Base-by-base conservation (phyloP, 2,113 vertebrate genomes). In the Etheostoma spectabile region DNA sequence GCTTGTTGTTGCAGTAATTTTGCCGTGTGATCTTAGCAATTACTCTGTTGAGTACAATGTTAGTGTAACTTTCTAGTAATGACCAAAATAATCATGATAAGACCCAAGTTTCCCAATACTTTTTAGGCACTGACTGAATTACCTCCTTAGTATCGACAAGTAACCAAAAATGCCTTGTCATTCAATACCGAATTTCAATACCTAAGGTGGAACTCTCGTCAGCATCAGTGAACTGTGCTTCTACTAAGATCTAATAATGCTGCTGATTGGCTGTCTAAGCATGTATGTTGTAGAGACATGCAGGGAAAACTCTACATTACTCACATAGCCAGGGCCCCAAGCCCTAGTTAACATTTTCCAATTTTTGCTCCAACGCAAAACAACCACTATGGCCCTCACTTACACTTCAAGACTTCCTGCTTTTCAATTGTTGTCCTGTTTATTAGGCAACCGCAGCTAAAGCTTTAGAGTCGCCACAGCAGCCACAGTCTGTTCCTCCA, bases 381-480 rank as follows among this genome's bases (percentile, higher is more conserved):
- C 35, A 76, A 59, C 5, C 22, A 57, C 33, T 8, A 5, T 6
- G 45, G n/a, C 57, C 45, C 67, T 64, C 33, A 42, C 4, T 63
- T 57, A 13, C 48, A 65, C 52, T 75, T 71, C 27, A 12, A 65
- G 46, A 57, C 53, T 52, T 73, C 63, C 24, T 70, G 48, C 42
- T 42, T 33, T 68, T 56, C 35, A 33, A 35, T 14, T 56, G 59
- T 83, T 62, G 63, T 33, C 63, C 30, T 61, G 64, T 80, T 74
- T 82, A 84, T 89, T 85, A 79, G 68, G 30, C 76, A 60, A 89
- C 49, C 70, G 80, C 24, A 51, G 13, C 84, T 62, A 60, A 67
- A 70, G 83, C 80, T 84, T 82, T n/a, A 51, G 74, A 72, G 74
- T 79, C 62, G 5, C 66, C 74, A 69, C 80, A 21, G 67, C 18